Base-by-base conservation (phyloP, 2,888 invertebrate genomes). In the Heterodera filipjevi region DNA sequence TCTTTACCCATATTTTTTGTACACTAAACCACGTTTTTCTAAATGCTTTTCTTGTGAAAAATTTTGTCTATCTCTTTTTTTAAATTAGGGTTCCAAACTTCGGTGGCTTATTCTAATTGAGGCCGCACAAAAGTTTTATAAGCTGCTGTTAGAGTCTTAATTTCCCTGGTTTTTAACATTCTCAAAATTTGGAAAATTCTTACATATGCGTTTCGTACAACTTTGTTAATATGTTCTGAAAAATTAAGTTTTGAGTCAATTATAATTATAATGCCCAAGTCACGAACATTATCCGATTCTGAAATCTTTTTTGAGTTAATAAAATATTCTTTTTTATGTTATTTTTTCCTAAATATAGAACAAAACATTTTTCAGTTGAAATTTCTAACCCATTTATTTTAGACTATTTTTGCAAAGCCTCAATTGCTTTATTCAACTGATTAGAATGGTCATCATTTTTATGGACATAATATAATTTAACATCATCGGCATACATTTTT, bases 401-500 rank as follows among this genome's bases (percentile, higher is more conserved):
- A 10, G 66, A 32, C 66, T 10, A 66, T 30, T 30, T 66, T 66
- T 66, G 8, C 30, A 66, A 32, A 30, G 10, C 10, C 32, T 66
- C 32, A 10, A 66, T 30, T 32, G 66, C 66, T 32, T 66, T 66
- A 32, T 66, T 10, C 32, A 66, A 66, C 30, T 66, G 32, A 32
- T 66, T 32, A 6, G 8, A 32, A 32, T 66, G 12, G 30, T 30
- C 30, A 32, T 66, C 66, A 66, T 66, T 66, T 32, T 66, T 10
- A 32, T 66, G 66, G 66, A 10, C 32, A 66, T 32, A 30, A 66
- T 66, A 66, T 66, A 66, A 32, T 66, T 66, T 66, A 66, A 66
- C 32, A 66, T 66, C 66, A 66, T 66, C 66, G 66, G 66, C 66
- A 66, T 66, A 66, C 66, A 66, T 66, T 66, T 66, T 66, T 32